Percentiles rank a stretch among this genome's conserved stretches.
phyloP scores from a whole-genome alignment of 2,113 vertebrate species.

The Nymphicus hollandicus region DNA sequence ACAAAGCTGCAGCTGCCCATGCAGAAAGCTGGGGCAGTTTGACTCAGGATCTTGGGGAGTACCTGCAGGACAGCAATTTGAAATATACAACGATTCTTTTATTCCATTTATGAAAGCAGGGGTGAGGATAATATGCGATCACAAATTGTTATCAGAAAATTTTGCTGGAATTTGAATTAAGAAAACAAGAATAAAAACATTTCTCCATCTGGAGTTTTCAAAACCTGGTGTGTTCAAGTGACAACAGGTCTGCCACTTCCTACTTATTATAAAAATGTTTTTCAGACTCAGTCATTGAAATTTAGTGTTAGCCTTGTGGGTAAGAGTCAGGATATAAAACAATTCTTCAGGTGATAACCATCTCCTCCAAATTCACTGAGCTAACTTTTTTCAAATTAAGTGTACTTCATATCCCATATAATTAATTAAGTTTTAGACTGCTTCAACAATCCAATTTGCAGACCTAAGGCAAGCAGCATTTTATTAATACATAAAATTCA shows the following conservation, averaged over 20 bases:
- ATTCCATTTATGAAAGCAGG: neutral
- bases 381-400: neutral
- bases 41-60: slow-evolving; percentile 92
- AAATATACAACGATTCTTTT: neutral
- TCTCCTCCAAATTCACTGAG: neutral
- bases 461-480: neutral
- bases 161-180: neutral
- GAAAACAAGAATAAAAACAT: neutral
- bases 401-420: neutral
- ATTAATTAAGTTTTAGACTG: neutral
- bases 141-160: neutral
- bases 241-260: neutral
- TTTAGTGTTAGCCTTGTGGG: neutral
- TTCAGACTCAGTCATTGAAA: neutral
- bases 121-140: neutral
- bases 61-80: slow-evolving; percentile 71
- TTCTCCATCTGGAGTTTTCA: neutral
- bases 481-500: neutral
- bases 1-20: slow-evolving; percentile 98
- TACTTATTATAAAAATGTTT: neutral
- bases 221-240: neutral
- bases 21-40: slow-evolving; percentile 94
- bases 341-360: neutral
- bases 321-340: neutral
- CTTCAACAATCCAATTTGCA: neutral